Base-by-base conservation (phyloP, 1,140 invertebrate genomes). In the Camponotus pennsylvanicus region DNA sequence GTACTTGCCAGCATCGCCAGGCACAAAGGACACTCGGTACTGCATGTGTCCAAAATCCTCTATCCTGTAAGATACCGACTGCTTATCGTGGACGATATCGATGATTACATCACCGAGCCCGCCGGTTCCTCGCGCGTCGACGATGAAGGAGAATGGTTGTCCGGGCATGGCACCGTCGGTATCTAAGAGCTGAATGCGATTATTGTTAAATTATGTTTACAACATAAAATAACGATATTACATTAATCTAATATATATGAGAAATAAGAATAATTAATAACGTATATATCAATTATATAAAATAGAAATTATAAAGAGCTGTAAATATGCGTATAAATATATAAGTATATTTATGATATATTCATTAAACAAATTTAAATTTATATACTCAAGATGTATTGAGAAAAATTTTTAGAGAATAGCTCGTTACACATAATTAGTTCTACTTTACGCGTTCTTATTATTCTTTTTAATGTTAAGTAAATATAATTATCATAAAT, bases 1-100 rank as follows among this genome's bases (percentile, higher is more conserved):
- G 94, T 99, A 99, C 94, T 98, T 98, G 63, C 99, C 99, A 64
- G 97, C 97, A 63, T 98, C 97, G 77, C 97, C 96, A 0, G 99
- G 99, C 87, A 98, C 97, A 91, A 99, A 99, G 11, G 98, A 97
- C 3, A 99, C 97, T 27, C 97, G 96, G 91, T 99, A 99, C 77
- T 97, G 96, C 75, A 97, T 97, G 64, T 97, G 96, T 11, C 97
- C 97, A 59, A 98, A 96, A 92, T 98, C 97, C 88, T 98, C 97
- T 6, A 99, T 96, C 3, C 97, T 97, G 89, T 98, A 97, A 76
- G 98, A 98, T 52, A 99, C 96, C 13, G 97, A 98, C 86, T 97
- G 96, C 92, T 98, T 98, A 86, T 98, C 97, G 79, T 98, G 97
- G 0, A 98, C 98, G 66, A 99, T 97, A 91, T 99, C 98, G 59